A percentile compares a stretch with the other conserved stretches of the same genome.
phyloP scores from a whole-genome alignment of 2,888 invertebrate species.

The Axea sp. region DNA sequence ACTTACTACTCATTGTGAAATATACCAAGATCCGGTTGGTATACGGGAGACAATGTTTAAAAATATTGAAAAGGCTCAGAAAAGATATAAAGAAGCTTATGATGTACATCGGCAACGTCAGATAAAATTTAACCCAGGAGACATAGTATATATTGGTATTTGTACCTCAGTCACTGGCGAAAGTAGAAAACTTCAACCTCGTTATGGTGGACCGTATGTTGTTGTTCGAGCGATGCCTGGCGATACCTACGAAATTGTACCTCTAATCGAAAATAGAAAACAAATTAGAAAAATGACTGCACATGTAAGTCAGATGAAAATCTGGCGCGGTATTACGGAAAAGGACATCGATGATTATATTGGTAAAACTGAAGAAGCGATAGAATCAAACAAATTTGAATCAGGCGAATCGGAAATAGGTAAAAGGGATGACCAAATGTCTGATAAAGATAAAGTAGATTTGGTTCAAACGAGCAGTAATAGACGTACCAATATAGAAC shows the following conservation, averaged over 20 bases:
- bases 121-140: conserved; percentile 1
- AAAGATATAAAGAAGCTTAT: conserved; percentile 1
- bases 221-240: conserved; percentile 15
- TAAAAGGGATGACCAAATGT: too few species aligned
- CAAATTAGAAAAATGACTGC: background rate
- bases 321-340: too few species aligned
- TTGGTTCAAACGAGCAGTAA: too few species aligned
- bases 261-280: background rate
- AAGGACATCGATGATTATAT: too few species aligned
- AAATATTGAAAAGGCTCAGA: conserved; percentile 7
- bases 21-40: too few species aligned
- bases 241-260: conserved; percentile 23
- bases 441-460: too few species aligned
- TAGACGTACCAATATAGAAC: too few species aligned
- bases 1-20: too few species aligned
- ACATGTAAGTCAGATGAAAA: conserved; percentile 17
- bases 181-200: background rate
- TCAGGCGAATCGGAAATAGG: too few species aligned
- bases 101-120: background rate
- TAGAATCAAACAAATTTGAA: too few species aligned
- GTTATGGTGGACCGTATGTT: conserved; percentile 26
- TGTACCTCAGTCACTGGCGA: background rate
- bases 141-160: conserved; percentile 14
- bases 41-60: too few species aligned
- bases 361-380: background rate